phyloP scores from a whole-genome alignment of 2,113 vertebrate genomes.

The Symphodus melops region DNA sequence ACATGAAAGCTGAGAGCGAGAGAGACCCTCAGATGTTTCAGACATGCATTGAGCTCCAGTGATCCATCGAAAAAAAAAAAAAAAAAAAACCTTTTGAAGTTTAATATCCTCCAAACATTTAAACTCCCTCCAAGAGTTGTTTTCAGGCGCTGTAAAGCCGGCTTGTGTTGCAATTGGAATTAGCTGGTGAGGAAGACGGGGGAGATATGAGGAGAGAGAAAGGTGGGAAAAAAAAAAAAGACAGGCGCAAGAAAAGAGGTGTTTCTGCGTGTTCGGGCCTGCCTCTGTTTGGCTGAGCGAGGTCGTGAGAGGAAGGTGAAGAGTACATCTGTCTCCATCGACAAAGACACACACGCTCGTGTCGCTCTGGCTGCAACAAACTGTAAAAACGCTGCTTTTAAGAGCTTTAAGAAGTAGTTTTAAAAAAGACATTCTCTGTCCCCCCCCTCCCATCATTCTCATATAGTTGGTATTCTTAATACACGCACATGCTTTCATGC shows the following conservation, averaged over 20 bases:
- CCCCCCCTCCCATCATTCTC: no score
- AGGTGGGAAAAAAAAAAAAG: no score
- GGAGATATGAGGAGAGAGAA: not conserved
- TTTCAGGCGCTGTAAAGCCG: conserved; percentile 6
- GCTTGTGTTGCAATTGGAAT: conserved; percentile 17
- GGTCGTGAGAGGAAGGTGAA: conserved; percentile 43
- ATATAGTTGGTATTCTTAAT: no score
- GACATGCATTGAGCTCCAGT: conserved; percentile 32
- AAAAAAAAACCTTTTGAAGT: conserved; percentile 66
- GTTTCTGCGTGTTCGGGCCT: conserved; percentile 29
- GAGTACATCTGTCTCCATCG: conserved; percentile 29
- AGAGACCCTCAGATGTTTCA: conserved; percentile 27
- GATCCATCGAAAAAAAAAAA: no score
- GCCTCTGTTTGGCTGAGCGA: conserved; percentile 34
- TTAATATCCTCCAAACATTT: conserved; percentile 45
- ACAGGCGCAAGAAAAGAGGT: no score
- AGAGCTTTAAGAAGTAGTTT: conserved; percentile 30
- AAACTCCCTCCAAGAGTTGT: conserved; percentile 7
- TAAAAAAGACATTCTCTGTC: not conserved
- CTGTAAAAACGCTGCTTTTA: conserved; percentile 44
- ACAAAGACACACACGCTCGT: conserved; percentile 22
- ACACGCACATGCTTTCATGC: conserved; percentile 51
- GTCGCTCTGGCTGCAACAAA: conserved; percentile 1
- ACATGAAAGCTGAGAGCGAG: conserved; percentile 34
- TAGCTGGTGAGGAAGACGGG: conserved; percentile 11